Base-by-base conservation (phyloP, 2,888 invertebrate species). In the Itoplectis maculator region DNA sequence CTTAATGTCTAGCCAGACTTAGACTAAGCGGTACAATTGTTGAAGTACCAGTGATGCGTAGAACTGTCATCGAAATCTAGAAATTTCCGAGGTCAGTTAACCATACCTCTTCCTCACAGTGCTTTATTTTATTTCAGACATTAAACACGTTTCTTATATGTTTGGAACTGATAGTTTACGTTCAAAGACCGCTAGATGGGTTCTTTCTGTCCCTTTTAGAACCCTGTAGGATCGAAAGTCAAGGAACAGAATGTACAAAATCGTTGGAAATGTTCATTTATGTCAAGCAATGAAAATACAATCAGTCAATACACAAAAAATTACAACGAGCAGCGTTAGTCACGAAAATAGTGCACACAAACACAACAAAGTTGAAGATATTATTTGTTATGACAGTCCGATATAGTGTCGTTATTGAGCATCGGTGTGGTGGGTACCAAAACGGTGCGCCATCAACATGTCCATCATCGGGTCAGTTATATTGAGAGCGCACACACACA, bases 321-420 rank as follows among this genome's bases (percentile, higher is more conserved):
- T 75, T 35, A 1, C 29, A 29, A 29, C 29, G 29, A 29, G 29
- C 29, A 29, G 29, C 29, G 29, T 29, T 29, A 29, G 29, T 29
- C 29, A 29, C 29, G 29, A 29, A 29, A 29, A 29, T 29, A 29
- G 29, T 29, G 29, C 69, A 80, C 61, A 76, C 56, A 72, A 20
- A 49, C 69, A 79, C 79, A 74, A 70, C 56, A 66, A 76, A 70
- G 51, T 35, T 47, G 54, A 70, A 51, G 23, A 56, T 54, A 70
- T 80, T 80, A 84, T 72, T 79, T 56, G 73, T 81, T 82, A 76
- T 59, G 75, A 79, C n/a, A 78, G 63, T 83, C 76, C 76, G 68
- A 65, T 69, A 65, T 69, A 29, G 49, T 63, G 15, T 45, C 74
- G 63, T 18, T 45, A 79, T 35, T 69, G 68, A 47, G 47, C 47